Base-by-base conservation (phyloP, 1,140 invertebrate genomes). In the Prorops nasuta region DNA sequence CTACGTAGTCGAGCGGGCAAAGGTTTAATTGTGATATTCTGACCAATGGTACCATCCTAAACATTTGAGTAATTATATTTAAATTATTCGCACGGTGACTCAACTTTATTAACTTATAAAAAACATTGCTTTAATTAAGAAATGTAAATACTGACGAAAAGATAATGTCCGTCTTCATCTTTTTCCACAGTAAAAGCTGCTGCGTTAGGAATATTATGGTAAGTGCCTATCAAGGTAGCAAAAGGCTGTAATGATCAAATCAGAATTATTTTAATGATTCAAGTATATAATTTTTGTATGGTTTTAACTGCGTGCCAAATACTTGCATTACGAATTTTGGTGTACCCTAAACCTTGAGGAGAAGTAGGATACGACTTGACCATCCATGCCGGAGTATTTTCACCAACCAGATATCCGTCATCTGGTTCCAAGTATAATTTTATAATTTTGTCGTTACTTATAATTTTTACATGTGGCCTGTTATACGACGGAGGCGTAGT, bases 371-470 rank as follows among this genome's bases (percentile, higher is more conserved):
- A 31, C 3, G 57, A 45, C 0, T 39, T 17, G 4, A 56, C 67
- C 2, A 39, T 58, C 66, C 64, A 72, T 20, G 72, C 49, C 7
- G 60, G 66, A 16, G 66, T 68, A 10, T 60, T 38, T 21, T 51
- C 39, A 3, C 49, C 54, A 9, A 59, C 61, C n/a, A 74, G 53
- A 28, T 67, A 39, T 22, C 64, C 63, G 14, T 70, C 61, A 1
- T 44, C 60, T 8, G 67, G 66, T 21, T 60, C 37, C 10, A 72
- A 58, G 34, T 64, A 66, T 3, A 71, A 41, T 41, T 56, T 45
- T 1, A 71, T 40, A 18, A 60, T 22, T 7, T 50, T 44, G 1
- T 56, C 44, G 22, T 67, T 66, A 24, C 57, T 36, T 32, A 47
- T 59, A 1, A 72, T 10, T 28, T 60, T 48, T 14, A 74, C 20